Conservation (phyloP, 2,888 invertebrate species). For the Aphrophora alni region DNA sequence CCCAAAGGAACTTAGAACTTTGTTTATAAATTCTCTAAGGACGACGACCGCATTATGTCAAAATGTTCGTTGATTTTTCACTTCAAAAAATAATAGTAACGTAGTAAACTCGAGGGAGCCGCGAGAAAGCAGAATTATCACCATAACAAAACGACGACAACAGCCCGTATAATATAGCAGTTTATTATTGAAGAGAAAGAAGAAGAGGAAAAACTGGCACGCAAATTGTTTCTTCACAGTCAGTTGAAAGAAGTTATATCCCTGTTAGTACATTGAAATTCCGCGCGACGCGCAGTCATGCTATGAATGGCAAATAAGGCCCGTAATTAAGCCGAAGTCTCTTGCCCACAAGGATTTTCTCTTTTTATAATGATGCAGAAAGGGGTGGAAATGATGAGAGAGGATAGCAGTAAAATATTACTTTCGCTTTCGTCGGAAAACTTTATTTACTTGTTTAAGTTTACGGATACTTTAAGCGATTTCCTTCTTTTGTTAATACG, state of each 20-base stretch:
- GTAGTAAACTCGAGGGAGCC: no score
- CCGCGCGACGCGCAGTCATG: neutral
- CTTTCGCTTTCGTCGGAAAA: constrained; percentile 6
- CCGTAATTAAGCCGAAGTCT: neutral
- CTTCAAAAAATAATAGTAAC: no score
- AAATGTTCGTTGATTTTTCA: no score
- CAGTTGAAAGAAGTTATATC: constrained; percentile 18
- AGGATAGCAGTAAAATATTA: constrained; percentile 24
- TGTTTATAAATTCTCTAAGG: no score
- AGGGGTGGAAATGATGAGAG: neutral
- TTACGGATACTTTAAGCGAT: neutral
- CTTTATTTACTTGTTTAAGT: neutral
- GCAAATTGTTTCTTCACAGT: constrained; percentile 31
- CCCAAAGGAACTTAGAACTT: no score
- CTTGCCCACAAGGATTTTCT: neutral
- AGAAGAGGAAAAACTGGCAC: neutral
- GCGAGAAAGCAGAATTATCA: no score
- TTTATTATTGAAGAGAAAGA: constrained; percentile 7
- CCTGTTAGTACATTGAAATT: constrained; percentile 29
- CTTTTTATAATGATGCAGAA: neutral
- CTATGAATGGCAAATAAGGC: neutral
- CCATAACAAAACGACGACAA: neutral
- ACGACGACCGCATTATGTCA: no score
- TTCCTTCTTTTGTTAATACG: no score
- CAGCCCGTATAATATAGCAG: constrained; percentile 23